Conservation (phyloP, 2,888 invertebrate genomes). For the Bedellia somnulentella region DNA sequence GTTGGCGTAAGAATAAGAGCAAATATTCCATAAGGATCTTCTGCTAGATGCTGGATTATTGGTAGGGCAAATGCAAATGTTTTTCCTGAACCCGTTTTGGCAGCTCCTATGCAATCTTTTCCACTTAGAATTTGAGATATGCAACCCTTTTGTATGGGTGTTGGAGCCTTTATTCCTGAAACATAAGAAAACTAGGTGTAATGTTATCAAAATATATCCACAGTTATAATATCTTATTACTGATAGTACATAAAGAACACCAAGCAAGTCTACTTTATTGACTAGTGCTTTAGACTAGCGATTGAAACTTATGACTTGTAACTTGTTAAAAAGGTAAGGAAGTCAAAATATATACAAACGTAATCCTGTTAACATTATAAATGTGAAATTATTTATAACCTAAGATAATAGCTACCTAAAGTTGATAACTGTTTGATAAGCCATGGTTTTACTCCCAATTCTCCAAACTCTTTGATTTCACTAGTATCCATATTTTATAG, state of each 20-base stretch:
- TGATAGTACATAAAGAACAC: not conserved
- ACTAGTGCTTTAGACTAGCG: not conserved
- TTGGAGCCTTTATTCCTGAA: constrained; percentile 75
- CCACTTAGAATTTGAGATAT: constrained; percentile 78
- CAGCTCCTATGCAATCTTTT: constrained; percentile 90
- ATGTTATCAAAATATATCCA: constrained; percentile 1
- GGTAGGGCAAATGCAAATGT: constrained; percentile 97
- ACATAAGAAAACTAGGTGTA: constrained; percentile 6
- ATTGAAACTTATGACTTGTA: not conserved
- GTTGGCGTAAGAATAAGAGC: constrained; percentile 94
- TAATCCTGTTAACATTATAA: not conserved
- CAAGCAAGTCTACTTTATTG: no score
- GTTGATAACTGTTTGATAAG: constrained; percentile 69
- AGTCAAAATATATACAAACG: not conserved
- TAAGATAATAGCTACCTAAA: constrained; percentile 58
- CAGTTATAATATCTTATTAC: not conserved
- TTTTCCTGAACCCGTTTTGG: constrained; percentile 98
- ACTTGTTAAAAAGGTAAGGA: not conserved
- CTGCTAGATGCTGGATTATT: constrained; percentile 85
- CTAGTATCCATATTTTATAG: constrained; percentile 44
- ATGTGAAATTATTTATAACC: constrained; percentile 1
- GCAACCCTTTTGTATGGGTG: constrained; percentile 81
- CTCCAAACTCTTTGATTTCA: constrained; percentile 53
- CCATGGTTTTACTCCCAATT: constrained; percentile 72
- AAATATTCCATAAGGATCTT: constrained; percentile 96